Base-by-base conservation (phyloP, 2,113 vertebrate species). In the Alectura lathami region DNA sequence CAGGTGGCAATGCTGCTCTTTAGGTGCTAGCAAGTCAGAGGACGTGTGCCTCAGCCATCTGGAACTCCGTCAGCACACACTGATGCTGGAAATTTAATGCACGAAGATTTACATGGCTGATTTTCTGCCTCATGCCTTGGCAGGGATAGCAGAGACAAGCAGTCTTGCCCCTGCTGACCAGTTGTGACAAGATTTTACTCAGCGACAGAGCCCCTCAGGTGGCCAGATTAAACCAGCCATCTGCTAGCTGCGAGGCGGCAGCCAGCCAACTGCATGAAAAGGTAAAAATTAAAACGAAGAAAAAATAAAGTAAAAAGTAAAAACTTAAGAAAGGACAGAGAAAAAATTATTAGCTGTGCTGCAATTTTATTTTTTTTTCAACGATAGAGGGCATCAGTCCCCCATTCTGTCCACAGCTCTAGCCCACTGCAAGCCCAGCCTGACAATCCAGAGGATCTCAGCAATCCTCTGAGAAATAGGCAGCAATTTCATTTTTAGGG, bases 331-430 rank as follows among this genome's bases (percentile, higher is more conserved):
- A 69, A 67, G 56, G 48, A 57, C 43, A 47, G 51, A 60, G 20
- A 72, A 76, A 47, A 24, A 4, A 13, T 9, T 3, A 5, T 16
- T 34, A 50, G 24, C 36, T 72, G 26, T 27, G 62, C 85, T 77
- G 74, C 79, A 59, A 79, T n/a, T 36, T 70, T 56, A 88, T 72
- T 69, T 17, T 69, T 36, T 34, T 10, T 66, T 29, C n/a, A 96
- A 69, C 97, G 93, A 96, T n/a, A 98, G 97, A 94, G 97, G 97
- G 97, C 91, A 17, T 88, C 51, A 94, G 84, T 45, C 64, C 48
- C 76, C 97, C 92, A 56, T 18, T 38, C 67, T 95, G 87, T n/a
- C 20, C 15, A 1, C 59, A 81, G 43, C 43, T 17, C 29, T 10
- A 18, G 45, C 53, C 43, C 9, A 1, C 7, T 57, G 10, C 48